Conservation (phyloP, 2,113 vertebrate genomes). For the Petrocephalus zakoni region DNA sequence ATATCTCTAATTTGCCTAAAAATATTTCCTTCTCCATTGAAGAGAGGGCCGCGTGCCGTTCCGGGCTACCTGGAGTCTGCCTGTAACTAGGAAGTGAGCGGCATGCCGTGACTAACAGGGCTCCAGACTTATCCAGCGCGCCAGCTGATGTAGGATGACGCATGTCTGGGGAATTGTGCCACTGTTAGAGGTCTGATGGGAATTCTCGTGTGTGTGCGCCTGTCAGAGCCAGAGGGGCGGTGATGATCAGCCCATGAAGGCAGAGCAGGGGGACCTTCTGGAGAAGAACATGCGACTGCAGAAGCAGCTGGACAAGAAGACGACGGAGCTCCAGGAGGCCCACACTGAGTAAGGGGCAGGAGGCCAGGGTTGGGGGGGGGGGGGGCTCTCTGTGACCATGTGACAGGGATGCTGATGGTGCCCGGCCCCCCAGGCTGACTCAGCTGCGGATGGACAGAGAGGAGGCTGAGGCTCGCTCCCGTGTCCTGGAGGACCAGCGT, state of each 20-base stretch:
- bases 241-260: slow-evolving; percentile 39
- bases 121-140: background rate
- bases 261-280: slow-evolving; percentile 52
- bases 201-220: background rate
- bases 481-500: slow-evolving; percentile 68
- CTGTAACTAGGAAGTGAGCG: background rate
- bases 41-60: background rate
- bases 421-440: slow-evolving; percentile 44
- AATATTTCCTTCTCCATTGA: background rate
- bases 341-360: slow-evolving; percentile 68
- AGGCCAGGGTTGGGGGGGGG: background rate
- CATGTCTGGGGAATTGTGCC: background rate
- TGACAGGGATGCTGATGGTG: background rate
- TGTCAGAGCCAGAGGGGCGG: slow-evolving; percentile 41
- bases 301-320: slow-evolving; percentile 61
- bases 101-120: background rate
- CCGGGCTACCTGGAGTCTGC: background rate
- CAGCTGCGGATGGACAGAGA: slow-evolving; percentile 54
- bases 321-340: slow-evolving; percentile 63
- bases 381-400: background rate
- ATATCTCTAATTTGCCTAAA: background rate
- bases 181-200: background rate
- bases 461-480: slow-evolving; percentile 46
- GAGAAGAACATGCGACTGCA: slow-evolving; percentile 54
- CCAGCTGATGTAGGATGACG: background rate